Evolutionary conservation across 2,797 vertebrate species (phyloP).

Genomic region (Protonibea diacanthus): DNA sequence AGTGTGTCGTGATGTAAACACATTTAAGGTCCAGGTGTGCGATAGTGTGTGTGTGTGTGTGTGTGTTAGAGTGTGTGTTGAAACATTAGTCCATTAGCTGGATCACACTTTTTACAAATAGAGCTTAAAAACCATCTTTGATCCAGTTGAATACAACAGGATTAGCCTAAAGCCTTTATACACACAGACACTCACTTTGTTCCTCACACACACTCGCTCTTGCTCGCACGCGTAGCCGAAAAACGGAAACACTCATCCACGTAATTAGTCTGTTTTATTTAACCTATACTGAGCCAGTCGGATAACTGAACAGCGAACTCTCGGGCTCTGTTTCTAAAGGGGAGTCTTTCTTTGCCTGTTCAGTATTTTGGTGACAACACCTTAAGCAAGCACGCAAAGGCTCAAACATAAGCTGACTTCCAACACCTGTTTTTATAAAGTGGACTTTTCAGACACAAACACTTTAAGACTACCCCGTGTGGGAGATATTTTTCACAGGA

Average conservation of each 20-base stretch:
- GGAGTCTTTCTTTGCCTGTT: not conserved
- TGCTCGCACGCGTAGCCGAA: not conserved
- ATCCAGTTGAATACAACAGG: conserved; percentile 71
- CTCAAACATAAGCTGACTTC: not conserved
- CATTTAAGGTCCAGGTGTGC: not conserved
- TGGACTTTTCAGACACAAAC: not conserved
- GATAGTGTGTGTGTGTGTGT: not conserved
- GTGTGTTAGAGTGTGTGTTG: conserved; percentile 1
- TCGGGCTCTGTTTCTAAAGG: not conserved
- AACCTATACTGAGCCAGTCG: conserved; percentile 36
- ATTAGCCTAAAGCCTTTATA: conserved; percentile 71
- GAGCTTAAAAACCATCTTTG: conserved; percentile 71
- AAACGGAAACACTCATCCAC: conserved; percentile 43
- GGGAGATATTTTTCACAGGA: not conserved
- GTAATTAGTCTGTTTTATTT: conserved; percentile 60
- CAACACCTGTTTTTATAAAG: not conserved
- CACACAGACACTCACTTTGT: conserved; percentile 64
- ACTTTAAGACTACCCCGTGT: not conserved
- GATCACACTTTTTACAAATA: conserved; percentile 60
- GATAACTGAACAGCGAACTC: not conserved
- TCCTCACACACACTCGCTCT: conserved; percentile 25
- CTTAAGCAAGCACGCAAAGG: too few species aligned
- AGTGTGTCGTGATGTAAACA: not conserved
- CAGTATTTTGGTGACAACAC: conserved; percentile 6
- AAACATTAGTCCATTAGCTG: conserved; percentile 59